A percentile compares a stretch with the other conserved stretches of the same genome.
Evolutionary conservation across 2,797 vertebrate species (phyloP).

Genomic region (Clarias pachynema): DNA sequence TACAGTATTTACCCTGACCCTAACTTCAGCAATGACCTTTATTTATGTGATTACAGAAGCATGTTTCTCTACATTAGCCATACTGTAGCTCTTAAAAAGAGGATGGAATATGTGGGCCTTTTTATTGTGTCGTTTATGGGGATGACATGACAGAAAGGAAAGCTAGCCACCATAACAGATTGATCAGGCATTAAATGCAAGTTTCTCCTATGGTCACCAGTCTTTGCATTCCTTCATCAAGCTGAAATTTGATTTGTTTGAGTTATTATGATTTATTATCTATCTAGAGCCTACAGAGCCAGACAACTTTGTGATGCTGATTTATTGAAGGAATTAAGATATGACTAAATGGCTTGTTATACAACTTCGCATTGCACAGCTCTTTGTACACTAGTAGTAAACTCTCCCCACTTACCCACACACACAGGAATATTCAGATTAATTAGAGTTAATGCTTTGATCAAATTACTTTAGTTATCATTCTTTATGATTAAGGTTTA

Average conservation of each 20-base stretch:
- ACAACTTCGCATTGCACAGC: background rate
- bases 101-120: background rate
- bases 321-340: conserved; percentile 25
- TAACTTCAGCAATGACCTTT: conserved; percentile 11
- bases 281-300: conserved; percentile 40
- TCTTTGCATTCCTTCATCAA: conserved; percentile 8
- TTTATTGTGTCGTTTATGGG: background rate
- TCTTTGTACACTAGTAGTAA: background rate
- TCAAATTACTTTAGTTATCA: conserved; percentile 29
- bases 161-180: background rate
- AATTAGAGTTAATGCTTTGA: conserved; percentile 31
- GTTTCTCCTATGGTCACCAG: conserved; percentile 1
- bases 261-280: conserved; percentile 45
- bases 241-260: conserved; percentile 19
- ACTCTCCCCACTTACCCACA: conserved; percentile 13
- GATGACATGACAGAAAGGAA: background rate
- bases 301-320: conserved; percentile 33
- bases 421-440: conserved; percentile 15
- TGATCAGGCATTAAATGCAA: conserved; percentile 10
- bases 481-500: conserved; percentile 8
- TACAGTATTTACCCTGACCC: conserved; percentile 8
- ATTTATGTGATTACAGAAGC: conserved; percentile 16
- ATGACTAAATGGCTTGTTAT: conserved; percentile 40
- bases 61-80: conserved; percentile 13
- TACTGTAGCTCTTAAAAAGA: background rate